Evolutionary conservation across 2,797 vertebrate species (phyloP).

Genomic region (Trachops cirrhosus): DNA sequence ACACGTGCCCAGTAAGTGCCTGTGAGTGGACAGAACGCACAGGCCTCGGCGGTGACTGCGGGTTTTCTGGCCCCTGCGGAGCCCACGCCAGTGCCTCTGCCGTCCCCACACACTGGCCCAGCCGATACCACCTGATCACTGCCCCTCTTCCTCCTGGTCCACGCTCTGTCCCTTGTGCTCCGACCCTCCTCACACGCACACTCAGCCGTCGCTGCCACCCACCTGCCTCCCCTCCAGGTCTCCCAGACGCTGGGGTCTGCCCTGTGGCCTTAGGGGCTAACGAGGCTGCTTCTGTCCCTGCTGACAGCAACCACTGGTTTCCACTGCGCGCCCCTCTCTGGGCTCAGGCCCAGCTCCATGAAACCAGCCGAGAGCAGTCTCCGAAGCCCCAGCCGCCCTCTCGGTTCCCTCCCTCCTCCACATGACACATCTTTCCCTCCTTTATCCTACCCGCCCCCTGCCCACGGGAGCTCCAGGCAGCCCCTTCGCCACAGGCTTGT

Average conservation of each 20-base stretch:
- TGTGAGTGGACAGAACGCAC: background rate
- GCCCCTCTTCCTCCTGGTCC: background rate
- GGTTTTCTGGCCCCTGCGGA: background rate
- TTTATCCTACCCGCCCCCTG: background rate
- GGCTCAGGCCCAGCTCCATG: background rate
- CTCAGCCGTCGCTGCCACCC: background rate
- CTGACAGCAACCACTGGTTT: background rate
- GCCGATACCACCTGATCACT: background rate
- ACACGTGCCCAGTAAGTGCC: background rate
- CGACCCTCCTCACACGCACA: too few species aligned
- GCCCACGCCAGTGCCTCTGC: background rate
- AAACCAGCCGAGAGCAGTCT: background rate
- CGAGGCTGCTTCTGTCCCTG: background rate
- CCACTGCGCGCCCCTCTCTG: background rate
- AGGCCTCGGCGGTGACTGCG: fast-evolving
- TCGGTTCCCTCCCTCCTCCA: too few species aligned
- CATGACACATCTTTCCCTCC: background rate
- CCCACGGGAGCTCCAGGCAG: background rate
- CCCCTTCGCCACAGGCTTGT: background rate
- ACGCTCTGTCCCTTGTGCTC: background rate
- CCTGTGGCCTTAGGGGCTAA: background rate
- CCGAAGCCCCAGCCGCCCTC: background rate
- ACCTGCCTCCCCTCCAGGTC: background rate
- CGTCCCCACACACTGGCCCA: background rate
- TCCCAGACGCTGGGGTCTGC: background rate